Evolutionary conservation across 2,888 invertebrate genomes (phyloP).

Genomic region (Seira musarum): DNA sequence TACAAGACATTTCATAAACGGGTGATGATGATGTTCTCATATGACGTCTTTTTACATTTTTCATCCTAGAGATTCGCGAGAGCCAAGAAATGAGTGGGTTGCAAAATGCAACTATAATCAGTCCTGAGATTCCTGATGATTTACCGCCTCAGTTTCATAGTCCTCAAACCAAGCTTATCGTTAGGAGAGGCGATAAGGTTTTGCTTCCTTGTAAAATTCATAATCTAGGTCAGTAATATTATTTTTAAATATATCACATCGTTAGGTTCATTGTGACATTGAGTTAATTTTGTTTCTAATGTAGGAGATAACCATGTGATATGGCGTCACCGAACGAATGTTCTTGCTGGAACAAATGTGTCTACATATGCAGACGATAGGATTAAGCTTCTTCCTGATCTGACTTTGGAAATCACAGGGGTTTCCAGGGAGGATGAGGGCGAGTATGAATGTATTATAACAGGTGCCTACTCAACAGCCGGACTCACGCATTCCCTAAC

Average conservation of each 20-base stretch:
- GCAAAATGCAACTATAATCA: slow-evolving; percentile 25
- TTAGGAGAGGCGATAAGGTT: slow-evolving; percentile 77
- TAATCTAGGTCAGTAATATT: slow-evolving; percentile 76
- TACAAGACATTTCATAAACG: no score
- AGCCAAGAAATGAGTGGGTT: slow-evolving; percentile 48
- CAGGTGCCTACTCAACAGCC: slow-evolving; percentile 56
- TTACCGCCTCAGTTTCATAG: slow-evolving; percentile 63
- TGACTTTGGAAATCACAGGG: slow-evolving; percentile 63
- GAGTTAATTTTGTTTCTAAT: not conserved
- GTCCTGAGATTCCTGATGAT: slow-evolving; percentile 37
- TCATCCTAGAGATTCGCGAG: slow-evolving; percentile 37
- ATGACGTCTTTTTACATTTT: not conserved
- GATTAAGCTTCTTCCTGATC: slow-evolving; percentile 63
- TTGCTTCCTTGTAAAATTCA: slow-evolving; percentile 85
- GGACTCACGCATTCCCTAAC: slow-evolving; percentile 62
- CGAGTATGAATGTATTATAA: slow-evolving; percentile 65
- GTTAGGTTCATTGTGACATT: slow-evolving; percentile 8
- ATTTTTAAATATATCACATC: slow-evolving; percentile 5
- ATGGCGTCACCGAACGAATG: slow-evolving; percentile 64
- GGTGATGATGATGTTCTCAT: no score
- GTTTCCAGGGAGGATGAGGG: slow-evolving; percentile 62
- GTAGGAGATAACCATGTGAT: slow-evolving; percentile 65
- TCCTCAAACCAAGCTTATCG: slow-evolving; percentile 61
- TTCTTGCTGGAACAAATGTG: slow-evolving; percentile 67
- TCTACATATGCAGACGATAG: slow-evolving; percentile 60